Conservation (phyloP, 2,113 vertebrate species). For the Galemys pyrenaicus region DNA sequence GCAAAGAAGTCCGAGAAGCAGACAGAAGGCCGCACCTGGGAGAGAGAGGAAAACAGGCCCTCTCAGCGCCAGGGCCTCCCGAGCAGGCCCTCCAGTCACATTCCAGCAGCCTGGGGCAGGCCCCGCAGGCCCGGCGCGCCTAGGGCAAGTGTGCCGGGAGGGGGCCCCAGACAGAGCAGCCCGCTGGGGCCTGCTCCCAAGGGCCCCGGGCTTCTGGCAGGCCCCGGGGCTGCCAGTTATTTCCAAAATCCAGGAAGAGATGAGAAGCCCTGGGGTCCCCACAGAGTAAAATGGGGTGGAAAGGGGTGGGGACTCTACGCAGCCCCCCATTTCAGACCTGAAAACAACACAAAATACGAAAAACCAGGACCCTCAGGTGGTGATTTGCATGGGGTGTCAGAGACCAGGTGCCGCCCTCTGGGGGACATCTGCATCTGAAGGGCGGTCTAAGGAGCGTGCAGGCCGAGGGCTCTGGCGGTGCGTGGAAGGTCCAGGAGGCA, state of each 20-base stretch:
- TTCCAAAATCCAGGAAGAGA: not conserved
- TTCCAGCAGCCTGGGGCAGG: not conserved
- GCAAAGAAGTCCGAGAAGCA: not conserved
- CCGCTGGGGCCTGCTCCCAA: not conserved
- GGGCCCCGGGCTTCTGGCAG: not conserved
- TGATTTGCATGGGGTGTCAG: not conserved
- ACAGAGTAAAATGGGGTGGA: not conserved
- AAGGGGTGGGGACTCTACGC: not conserved
- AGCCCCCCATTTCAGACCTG: not conserved
- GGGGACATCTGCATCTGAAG: constrained; percentile 21
- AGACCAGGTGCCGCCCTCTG: not conserved
- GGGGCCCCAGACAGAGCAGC: not conserved
- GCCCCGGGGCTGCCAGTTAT: not conserved
- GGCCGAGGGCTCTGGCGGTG: not conserved
- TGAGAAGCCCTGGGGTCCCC: not conserved
- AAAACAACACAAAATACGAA: not conserved
- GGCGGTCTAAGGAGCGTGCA: not conserved
- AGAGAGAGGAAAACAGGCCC: not conserved
- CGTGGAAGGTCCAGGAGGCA: not conserved
- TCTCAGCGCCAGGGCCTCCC: not conserved
- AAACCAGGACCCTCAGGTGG: not conserved
- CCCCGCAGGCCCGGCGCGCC: not conserved
- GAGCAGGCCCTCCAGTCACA: not conserved
- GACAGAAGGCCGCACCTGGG: not conserved
- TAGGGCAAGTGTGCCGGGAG: not conserved